Evolutionary conservation across 1,140 invertebrate genomes (phyloP).

Genomic region (Brachionus rubens): DNA sequence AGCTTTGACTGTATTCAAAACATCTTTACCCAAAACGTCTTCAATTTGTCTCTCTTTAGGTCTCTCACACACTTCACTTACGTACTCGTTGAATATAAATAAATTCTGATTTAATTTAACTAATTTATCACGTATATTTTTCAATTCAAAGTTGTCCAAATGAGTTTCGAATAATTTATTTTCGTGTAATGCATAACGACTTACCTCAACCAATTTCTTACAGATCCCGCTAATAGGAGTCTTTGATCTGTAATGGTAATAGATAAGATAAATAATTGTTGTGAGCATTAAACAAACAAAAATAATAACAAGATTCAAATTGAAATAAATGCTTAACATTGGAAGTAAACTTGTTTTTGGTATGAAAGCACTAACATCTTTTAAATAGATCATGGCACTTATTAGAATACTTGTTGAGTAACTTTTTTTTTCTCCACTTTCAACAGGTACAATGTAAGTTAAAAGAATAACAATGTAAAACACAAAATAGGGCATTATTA

Average conservation of each 20-base stretch:
- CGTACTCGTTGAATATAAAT: not conserved
- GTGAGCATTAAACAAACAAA: slow-evolving; percentile 17
- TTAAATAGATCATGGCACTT: slow-evolving; percentile 32
- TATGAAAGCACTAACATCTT: slow-evolving; percentile 3
- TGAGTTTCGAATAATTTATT: not conserved
- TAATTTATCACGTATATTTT: not conserved
- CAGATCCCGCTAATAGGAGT: not conserved
- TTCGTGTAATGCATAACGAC: not conserved
- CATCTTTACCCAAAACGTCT: not conserved
- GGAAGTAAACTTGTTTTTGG: slow-evolving; percentile 35
- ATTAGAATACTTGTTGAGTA: slow-evolving; percentile 40
- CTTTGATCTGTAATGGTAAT: slow-evolving; percentile 17
- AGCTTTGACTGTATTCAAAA: not conserved
- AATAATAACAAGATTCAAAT: slow-evolving; percentile 18
- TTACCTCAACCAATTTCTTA: not conserved
- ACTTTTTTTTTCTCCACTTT: slow-evolving; percentile 44
- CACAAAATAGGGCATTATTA: slow-evolving; percentile 33
- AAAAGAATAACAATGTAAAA: slow-evolving; percentile 18
- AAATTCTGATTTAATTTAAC: not conserved
- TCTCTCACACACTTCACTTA: not conserved
- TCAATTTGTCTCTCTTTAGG: not conserved
- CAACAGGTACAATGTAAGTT: slow-evolving; percentile 18
- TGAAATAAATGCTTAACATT: slow-evolving; percentile 24
- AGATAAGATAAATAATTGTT: slow-evolving; percentile 16
- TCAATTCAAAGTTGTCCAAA: not conserved